Evolutionary conservation across 2,888 invertebrate species (phyloP).

Genomic region (Dendrolimus pini): DNA sequence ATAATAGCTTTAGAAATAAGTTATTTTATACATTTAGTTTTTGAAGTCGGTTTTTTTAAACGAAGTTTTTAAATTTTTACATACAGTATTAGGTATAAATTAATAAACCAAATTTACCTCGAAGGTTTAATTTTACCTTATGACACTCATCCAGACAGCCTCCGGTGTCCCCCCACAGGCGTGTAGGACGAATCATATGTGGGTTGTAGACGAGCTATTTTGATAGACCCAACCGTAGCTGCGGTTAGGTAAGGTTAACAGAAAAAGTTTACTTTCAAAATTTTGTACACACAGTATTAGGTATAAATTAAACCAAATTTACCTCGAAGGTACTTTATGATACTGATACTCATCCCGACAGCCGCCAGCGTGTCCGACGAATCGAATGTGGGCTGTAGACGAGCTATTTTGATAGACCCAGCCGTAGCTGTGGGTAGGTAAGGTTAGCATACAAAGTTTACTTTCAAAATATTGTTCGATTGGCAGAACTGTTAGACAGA

Average conservation of each 20-base stretch:
- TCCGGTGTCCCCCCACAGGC: constrained; percentile 2
- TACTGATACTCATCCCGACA: not conserved
- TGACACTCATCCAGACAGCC: not conserved
- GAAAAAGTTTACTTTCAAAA: too few relatives aligned
- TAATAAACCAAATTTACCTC: not conserved
- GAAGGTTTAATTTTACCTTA: not conserved
- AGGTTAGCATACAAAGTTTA: too few relatives aligned
- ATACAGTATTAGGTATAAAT: too few relatives aligned
- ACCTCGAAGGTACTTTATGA: not conserved
- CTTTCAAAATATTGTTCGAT: too few relatives aligned
- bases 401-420: not conserved
- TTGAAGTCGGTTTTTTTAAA: too few relatives aligned
- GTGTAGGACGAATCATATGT: constrained; percentile 2
- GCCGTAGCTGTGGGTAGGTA: not conserved
- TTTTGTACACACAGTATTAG: too few relatives aligned
- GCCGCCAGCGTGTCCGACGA: constrained; percentile 2
- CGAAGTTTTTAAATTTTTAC: too few relatives aligned
- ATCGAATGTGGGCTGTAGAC: not conserved
- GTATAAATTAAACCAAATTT: not conserved
- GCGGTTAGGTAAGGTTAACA: too few relatives aligned
- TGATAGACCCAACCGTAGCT: too few relatives aligned
- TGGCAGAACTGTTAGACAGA: too few relatives aligned
- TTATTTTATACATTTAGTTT: too few relatives aligned
- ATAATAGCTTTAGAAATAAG: too few relatives aligned
- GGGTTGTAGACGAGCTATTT: not conserved